A percentile compares a stretch with the other conserved stretches of the same genome.
Evolutionary conservation across 2,797 vertebrate species (phyloP).

Genomic region (Centropyge bicolor): DNA sequence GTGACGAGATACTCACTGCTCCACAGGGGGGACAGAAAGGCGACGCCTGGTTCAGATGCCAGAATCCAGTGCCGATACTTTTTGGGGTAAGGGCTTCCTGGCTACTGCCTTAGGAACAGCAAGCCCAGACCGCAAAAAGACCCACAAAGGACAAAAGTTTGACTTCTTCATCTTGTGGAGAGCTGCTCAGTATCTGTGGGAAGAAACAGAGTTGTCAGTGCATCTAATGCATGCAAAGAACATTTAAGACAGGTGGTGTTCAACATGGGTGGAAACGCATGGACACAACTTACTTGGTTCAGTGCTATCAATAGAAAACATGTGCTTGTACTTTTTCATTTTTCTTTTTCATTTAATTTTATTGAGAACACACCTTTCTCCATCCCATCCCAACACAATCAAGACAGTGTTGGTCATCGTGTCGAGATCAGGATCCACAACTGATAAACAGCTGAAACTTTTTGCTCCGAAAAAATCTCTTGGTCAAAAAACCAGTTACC

Average conservation of each 20-base stretch:
- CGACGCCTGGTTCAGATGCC: constrained; percentile 62
- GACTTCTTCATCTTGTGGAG: neutral
- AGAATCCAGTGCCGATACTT: constrained; percentile 93
- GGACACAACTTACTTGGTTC: neutral
- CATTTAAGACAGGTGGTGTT: neutral
- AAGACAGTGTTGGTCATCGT: neutral
- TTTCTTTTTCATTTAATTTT: no score
- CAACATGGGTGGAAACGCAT: neutral
- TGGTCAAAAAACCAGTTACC: neutral
- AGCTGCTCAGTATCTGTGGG: constrained; percentile 49
- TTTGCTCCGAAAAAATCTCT: neutral
- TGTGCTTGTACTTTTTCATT: no score
- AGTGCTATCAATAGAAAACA: neutral
- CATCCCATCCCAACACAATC: neutral
- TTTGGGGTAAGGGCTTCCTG: constrained; percentile 99
- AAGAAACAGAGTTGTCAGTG: constrained; percentile 33
- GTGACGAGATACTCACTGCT: constrained; percentile 38
- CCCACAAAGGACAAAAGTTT: constrained; percentile 85
- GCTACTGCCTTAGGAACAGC: constrained; percentile 94
- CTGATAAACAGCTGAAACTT: neutral
- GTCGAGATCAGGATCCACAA: neutral
- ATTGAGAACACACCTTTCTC: no score
- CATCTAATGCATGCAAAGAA: neutral
- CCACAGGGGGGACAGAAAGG: neutral
- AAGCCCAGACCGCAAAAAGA: constrained; percentile 99